Conservation (phyloP, 2,888 invertebrate genomes). For the Ectemnius lituratus region DNA sequence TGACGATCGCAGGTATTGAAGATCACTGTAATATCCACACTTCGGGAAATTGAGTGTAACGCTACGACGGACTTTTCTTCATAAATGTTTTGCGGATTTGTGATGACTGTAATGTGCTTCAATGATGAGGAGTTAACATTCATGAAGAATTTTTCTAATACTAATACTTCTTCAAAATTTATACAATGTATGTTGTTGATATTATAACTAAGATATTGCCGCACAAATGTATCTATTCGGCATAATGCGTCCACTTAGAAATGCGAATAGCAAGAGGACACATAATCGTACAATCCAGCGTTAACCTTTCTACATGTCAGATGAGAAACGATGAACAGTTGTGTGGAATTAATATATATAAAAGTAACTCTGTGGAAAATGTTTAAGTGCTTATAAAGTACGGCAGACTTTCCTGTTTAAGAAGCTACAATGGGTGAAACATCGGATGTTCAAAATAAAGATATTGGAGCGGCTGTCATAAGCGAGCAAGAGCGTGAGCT, state of each 20-base stretch:
- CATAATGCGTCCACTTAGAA: not conserved
- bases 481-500: constrained; percentile 81
- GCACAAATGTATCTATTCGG: not conserved
- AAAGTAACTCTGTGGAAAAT: not conserved
- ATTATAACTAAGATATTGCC: not conserved
- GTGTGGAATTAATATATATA: not conserved
- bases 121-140: no score
- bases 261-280: not conserved
- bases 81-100: no score
- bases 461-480: constrained; percentile 59
- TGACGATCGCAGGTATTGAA: no score
- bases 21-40: no score
- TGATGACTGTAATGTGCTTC: no score
- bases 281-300: not conserved
- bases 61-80: no score
- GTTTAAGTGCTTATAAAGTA: constrained; percentile 9
- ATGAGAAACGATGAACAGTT: not conserved
- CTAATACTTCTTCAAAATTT: no score
- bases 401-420: constrained; percentile 10
- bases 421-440: constrained; percentile 56
- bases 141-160: no score
- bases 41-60: no score
- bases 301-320: not conserved
- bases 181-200: not conserved
- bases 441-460: constrained; percentile 53